Evolutionary conservation across 1,140 invertebrate species (phyloP), one percentile per base, ranked within the genome.

Genomic region (Colletes latitarsis): DNA sequence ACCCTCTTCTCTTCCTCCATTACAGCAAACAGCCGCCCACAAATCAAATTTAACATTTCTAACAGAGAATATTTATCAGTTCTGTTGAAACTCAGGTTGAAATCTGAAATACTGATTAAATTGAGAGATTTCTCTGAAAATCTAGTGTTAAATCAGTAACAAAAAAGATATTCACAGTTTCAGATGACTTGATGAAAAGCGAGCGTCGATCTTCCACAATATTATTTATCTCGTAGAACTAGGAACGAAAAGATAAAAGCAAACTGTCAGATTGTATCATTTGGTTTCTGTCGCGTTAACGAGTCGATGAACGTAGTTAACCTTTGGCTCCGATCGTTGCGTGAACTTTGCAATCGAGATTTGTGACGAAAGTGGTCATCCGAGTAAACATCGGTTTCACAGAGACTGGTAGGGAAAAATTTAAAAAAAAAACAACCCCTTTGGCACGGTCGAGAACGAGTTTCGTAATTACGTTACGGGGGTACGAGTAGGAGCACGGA

Each of bases 391-490:
- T 87, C 85, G 69, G 71, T 52, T 72, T 63, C 68, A 81, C 68
- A 63, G 72, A 55, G 78, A 17, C 14, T 5, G 67, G 6, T 14
- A 8, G 60, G 67, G 12, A 66, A 71, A 71, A 70, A 71, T 78
- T 70, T 39, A 77, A 57, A 69, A 57, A n/a, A 69, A 78, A 73
- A 60, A 83, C 58, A 77, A 82, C 81, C 72, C 73, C 85, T 88
- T 89, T 89, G 85, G 77, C 58, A 58, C 57, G 53, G 58, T 52
- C 19, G 58, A 55, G 69, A 77, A 73, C 77, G 80, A 82, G 84
- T 77, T 82, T 81, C 69, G 80, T 86, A 88, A 88, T 88, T 88
- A 76, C 79, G 76, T 88, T 88, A 88, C 19, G 62, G 55, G 53
- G 43, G 30, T 12, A 68, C 39, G n/a, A 64, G 76, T 52, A 52